Conservation (phyloP, 2,113 vertebrate species). For the Etheostoma cragini region DNA sequence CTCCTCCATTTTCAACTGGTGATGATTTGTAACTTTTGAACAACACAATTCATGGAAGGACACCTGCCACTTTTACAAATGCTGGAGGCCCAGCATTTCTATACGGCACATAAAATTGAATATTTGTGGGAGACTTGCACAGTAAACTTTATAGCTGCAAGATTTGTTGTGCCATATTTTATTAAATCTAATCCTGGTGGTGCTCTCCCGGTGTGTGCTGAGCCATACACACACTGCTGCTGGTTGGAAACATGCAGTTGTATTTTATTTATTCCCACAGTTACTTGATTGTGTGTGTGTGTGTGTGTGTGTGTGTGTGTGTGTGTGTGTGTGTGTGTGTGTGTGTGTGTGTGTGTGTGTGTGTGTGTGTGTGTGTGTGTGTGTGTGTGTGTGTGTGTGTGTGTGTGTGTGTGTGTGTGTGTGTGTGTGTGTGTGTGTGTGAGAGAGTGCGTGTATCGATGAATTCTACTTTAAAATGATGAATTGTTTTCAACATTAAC, state of each 20-base stretch:
- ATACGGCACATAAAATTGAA: slow-evolving; percentile 70
- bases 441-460: not conserved
- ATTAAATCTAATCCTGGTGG: slow-evolving; percentile 75
- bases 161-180: slow-evolving; percentile 81
- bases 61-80: slow-evolving; percentile 76
- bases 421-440: slow-evolving; percentile 5
- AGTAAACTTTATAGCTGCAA: slow-evolving; percentile 79
- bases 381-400: slow-evolving; percentile 5
- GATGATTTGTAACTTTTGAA: slow-evolving; percentile 76
- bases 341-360: not conserved
- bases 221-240: slow-evolving; percentile 47
- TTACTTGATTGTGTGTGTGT: slow-evolving; percentile 9
- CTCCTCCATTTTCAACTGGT: slow-evolving; percentile 32
- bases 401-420: slow-evolving; percentile 1
- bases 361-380: slow-evolving; percentile 1
- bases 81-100: slow-evolving; percentile 65
- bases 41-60: slow-evolving; percentile 75
- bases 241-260: slow-evolving; percentile 45
- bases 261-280: slow-evolving; percentile 49
- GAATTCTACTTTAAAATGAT: not conserved
- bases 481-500: not conserved
- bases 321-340: too few species aligned
- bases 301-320: not conserved
- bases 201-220: slow-evolving; percentile 42
- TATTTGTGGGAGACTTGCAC: slow-evolving; percentile 75